phyloP scores from a whole-genome alignment of 2,797 vertebrate genomes.

The Myiothlypis chrysogaster region DNA sequence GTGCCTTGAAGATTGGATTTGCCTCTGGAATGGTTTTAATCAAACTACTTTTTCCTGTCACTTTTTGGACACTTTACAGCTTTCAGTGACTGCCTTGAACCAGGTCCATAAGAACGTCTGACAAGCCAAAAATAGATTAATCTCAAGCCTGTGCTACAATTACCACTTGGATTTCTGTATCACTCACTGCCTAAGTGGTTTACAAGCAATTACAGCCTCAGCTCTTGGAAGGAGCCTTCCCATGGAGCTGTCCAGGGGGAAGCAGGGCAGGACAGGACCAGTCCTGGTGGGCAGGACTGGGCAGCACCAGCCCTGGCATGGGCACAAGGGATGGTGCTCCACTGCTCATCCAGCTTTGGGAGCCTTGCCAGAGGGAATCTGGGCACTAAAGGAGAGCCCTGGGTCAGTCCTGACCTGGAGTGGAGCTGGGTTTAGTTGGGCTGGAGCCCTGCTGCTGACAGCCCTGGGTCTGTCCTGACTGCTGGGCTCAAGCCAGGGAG shows the following conservation, averaged over 20 bases:
- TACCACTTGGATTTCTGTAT: not conserved
- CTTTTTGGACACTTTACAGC: not conserved
- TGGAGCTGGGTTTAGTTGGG: not conserved
- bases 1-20: not conserved
- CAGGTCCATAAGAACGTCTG: not conserved
- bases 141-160: not conserved
- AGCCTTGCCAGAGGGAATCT: rapidly evolving
- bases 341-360: not conserved
- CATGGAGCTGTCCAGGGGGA: not conserved
- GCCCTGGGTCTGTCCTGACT: not conserved
- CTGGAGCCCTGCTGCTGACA: not conserved
- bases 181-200: not conserved
- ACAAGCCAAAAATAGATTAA: conserved; percentile 15
- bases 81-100: not conserved
- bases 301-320: too few species aligned
- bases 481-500: not conserved
- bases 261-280: rapidly evolving
- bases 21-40: not conserved
- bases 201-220: conserved; percentile 30
- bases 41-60: not conserved
- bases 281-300: rapidly evolving
- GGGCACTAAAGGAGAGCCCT: not conserved
- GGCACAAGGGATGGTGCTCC: not conserved
- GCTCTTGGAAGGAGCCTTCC: not conserved
- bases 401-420: not conserved